Base-by-base conservation (phyloP, 2,797 vertebrate genomes). In the Darevskia nairensis region DNA sequence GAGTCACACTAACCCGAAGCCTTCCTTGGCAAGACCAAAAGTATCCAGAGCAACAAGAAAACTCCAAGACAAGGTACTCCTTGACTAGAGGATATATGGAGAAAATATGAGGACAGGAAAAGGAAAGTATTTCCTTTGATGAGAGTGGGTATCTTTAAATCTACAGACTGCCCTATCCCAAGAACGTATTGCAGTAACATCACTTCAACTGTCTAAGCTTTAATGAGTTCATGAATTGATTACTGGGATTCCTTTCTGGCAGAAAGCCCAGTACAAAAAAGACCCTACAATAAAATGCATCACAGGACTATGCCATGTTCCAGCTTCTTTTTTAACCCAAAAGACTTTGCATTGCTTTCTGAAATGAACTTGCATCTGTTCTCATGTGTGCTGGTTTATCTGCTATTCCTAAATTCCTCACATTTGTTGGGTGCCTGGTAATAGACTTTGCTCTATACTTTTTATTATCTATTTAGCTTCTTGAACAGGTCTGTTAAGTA, bases 201-300 rank as follows among this genome's bases (percentile, higher is more conserved):
- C 59, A 82, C 91, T 90, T 94, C 80, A 44, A 21, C 68, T 68
- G 27, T 68, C 25, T 50, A 50, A 13, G 3, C 50, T 55, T 55
- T 55, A 86, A 80, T 89, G 83, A 93, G 90, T 76, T 92, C 87
- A 91, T 86, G 84, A 94, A 93, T 86, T 89, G 86, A 92, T 94
- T 88, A 90, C 7, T 88, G 90, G 92, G 89, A 95, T 93, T 94
- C 89, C 90, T 92, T 90, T 59, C 69, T 91, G 89, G 93, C 92
- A 84, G 50, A 86, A 83, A 82, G 93, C 93, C 92, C 84, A 86
- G 91, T 91, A 90, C 39, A 39, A 82, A 79, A 79, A 32, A 46
- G 59, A 80, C 21, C 21, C 21, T 78, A 78, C 44, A 46, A 78
- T 78, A 78, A 27, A 78, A 78, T 27, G 39, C 29, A 44, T 78